phyloP scores from a whole-genome alignment of 2,113 vertebrate species.

The Lethenteron camtschaticum region DNA sequence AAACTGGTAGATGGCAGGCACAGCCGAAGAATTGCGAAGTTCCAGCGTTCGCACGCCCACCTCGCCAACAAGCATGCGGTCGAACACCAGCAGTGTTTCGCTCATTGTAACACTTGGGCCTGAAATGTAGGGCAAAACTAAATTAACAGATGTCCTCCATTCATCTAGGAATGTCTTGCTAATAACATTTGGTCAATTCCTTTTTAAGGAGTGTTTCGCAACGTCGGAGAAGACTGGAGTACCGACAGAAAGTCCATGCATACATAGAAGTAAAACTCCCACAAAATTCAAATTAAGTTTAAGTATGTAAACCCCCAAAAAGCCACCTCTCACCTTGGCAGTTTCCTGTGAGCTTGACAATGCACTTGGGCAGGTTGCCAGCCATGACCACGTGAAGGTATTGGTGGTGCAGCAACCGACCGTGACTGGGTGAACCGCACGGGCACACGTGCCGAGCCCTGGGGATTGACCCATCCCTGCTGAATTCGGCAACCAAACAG shows the following conservation, averaged over 20 bases:
- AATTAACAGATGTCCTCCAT: too few species aligned
- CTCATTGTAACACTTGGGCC: slow-evolving; percentile 7
- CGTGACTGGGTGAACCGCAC: slow-evolving; percentile 36
- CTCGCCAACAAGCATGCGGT: slow-evolving; percentile 29
- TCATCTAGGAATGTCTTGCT: too few species aligned
- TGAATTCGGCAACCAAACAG: slow-evolving; percentile 31
- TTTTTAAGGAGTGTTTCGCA: too few species aligned
- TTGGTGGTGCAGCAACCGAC: slow-evolving; percentile 36
- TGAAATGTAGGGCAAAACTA: too few species aligned
- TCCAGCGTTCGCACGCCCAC: slow-evolving; percentile 18
- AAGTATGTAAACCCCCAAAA: not conserved
- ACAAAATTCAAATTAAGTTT: too few species aligned
- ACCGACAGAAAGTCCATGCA: not conserved
- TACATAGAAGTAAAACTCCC: too few species aligned
- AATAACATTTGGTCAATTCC: too few species aligned
- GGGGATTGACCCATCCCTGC: slow-evolving; percentile 23
- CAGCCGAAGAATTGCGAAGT: slow-evolving; percentile 37
- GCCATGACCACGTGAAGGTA: slow-evolving; percentile 36
- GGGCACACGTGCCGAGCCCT: slow-evolving; percentile 20
- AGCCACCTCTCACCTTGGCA: slow-evolving; percentile 36
- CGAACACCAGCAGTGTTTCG: slow-evolving; percentile 33
- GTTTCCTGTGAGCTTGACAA: slow-evolving; percentile 43
- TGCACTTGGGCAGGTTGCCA: slow-evolving; percentile 24
- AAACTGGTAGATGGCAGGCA: slow-evolving; percentile 41
- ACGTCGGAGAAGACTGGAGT: too few species aligned